Evolutionary conservation across 2,888 invertebrate species (phyloP).

Genomic region (Onthophagus sagittarius): DNA sequence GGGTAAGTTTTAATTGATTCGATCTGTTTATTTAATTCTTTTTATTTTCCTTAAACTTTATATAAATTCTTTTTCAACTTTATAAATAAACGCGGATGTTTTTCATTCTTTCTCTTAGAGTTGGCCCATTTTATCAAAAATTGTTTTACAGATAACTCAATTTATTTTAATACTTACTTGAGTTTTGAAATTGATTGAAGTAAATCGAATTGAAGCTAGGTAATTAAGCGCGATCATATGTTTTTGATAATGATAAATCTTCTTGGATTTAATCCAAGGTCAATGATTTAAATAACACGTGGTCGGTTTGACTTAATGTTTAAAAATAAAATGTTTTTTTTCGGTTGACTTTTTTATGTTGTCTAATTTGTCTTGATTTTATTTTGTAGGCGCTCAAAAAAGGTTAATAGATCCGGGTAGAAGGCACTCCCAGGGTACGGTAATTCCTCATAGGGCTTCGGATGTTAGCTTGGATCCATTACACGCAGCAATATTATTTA

Average conservation of each 20-base stretch:
- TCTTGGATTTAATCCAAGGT: neutral
- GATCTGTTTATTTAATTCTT: neutral
- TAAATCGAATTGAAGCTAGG: neutral
- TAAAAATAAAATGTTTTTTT: neutral
- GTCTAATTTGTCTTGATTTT: neutral
- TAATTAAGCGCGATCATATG: neutral
- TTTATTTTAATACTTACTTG: neutral
- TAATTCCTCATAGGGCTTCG: conserved; percentile 62
- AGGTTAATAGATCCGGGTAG: conserved; percentile 75
- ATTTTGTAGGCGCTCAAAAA: conserved; percentile 65
- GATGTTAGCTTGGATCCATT: conserved; percentile 82
- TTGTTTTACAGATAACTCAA: neutral
- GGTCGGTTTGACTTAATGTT: neutral
- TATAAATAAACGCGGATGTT: too few species aligned
- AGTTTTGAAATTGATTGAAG: neutral
- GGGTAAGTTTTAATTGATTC: conserved; percentile 4
- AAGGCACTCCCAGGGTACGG: conserved; percentile 72
- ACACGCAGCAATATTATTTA: conserved; percentile 85
- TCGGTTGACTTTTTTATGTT: neutral
- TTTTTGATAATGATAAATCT: neutral
- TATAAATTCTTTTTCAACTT: too few species aligned
- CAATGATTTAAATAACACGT: neutral
- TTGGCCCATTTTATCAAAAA: neutral
- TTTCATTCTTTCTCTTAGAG: too few species aligned
- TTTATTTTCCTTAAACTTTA: too few species aligned